phyloP scores from a whole-genome alignment of 2,888 invertebrate genomes.

The Drosophila pegasa region DNA sequence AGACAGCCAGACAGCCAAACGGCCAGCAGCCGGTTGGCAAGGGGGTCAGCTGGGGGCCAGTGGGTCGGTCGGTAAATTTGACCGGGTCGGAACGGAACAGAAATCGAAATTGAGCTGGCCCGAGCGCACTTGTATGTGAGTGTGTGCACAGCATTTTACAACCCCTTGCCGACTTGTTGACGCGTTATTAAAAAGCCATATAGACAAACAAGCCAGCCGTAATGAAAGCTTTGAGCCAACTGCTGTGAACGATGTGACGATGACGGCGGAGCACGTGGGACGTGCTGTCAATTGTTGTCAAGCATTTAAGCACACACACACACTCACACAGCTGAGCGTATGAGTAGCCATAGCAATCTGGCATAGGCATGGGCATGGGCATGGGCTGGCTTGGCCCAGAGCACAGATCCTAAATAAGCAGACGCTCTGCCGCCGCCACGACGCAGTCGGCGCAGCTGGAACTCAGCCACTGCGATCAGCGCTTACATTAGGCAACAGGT shows the following conservation, averaged over 20 bases:
- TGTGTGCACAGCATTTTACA: conserved; percentile 63
- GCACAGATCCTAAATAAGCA: conserved; percentile 78
- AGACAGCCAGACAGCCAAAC: neutral
- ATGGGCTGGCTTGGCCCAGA: conserved; percentile 36
- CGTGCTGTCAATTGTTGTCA: conserved; percentile 63
- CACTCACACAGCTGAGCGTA: conserved; percentile 11
- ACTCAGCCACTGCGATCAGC: conserved; percentile 42
- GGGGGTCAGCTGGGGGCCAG: conserved; percentile 56
- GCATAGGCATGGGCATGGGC: no score
- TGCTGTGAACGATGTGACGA: conserved; percentile 11
- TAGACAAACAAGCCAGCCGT: conserved; percentile 62
- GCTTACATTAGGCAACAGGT: conserved; percentile 80
- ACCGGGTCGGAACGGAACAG: conserved; percentile 24
- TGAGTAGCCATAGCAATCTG: conserved; percentile 34
- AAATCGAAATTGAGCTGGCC: conserved; percentile 51
- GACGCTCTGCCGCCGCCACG: conserved; percentile 27
- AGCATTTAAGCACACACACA: conserved; percentile 41
- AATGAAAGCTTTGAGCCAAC: conserved; percentile 55
- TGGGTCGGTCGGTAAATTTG: conserved; percentile 38
- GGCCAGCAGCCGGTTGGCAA: neutral
- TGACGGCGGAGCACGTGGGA: conserved; percentile 37
- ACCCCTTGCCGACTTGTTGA: conserved; percentile 63
- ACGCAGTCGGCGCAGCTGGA: conserved; percentile 34
- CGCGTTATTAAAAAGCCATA: conserved; percentile 75
- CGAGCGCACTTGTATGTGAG: conserved; percentile 30